Evolutionary conservation across 2,888 invertebrate genomes (phyloP), one percentile per base, ranked within the genome.

Genomic region (Conus canariensis): DNA sequence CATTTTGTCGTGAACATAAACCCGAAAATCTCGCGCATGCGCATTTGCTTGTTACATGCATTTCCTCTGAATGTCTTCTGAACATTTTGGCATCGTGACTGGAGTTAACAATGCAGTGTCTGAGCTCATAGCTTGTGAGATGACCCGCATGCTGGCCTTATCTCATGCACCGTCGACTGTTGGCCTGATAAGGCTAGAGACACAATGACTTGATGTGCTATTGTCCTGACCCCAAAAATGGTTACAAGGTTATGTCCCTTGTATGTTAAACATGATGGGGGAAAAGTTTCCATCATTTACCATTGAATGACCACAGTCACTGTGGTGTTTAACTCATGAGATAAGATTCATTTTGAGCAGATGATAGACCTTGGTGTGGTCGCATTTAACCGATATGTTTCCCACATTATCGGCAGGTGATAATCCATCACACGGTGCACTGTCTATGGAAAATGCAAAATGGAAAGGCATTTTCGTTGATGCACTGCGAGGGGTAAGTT

Each of bases 391-490:
- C 90, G 90, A 88, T 90, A 92, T 92, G 92, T 92, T 88, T 86
- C 89, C 91, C 59, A 80, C 89, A 82, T 89, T 90, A 88, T 88
- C 90, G 30, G 30, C 92, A 30, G 90, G 90, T 74, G 92, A 92
- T 30, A 92, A 90, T 80, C 83, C 91, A 80, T 87, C 88, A n/a
- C 90, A 91, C 56, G 85, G 87, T 74, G 86, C 70, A 58, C 85
- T 83, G 96, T 98, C 98, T 96, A 98, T 98, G 96, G 98, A 98
- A 96, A 98, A 98, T 97, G 97, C 97, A 94, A 98, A 98, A 97
- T 99, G 99, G 99, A 98, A 98, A 96, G 98, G 98, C 93, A 97
- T 99, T 93, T 98, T 99, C 96, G 97, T 98, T 96, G 97, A 97
- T 95, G 98, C 98, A 88, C 97, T 99, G 95, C 97, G 98, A 96